These are phyloP conservation scores for Geophilus truncorum DNA, from an alignment of 2,888 invertebrate genomes.

Conservation along the genomic window DNA sequence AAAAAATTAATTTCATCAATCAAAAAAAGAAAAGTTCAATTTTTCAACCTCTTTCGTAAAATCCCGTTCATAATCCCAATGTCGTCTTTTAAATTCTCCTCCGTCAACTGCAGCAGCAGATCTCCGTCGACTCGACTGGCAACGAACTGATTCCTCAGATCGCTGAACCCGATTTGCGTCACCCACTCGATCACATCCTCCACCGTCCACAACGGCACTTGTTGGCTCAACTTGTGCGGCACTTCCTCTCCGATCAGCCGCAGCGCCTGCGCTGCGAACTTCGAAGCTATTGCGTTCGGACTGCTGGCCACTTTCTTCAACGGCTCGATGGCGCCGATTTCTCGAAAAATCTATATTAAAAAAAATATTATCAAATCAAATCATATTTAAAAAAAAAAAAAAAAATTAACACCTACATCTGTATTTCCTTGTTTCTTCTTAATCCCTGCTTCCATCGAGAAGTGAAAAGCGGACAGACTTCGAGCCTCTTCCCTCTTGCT, in stretches of 20 bases:
- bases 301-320: conserved; percentile 94
- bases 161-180: conserved; percentile 77
- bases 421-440: conserved; percentile 90
- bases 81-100: conserved; percentile 86
- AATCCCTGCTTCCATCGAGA: conserved; percentile 98
- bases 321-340: conserved; percentile 92
- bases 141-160: conserved; percentile 75
- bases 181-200: conserved; percentile 98
- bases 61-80: conserved; percentile 91
- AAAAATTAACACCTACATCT: conserved; percentile 48
- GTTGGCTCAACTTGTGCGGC: conserved; percentile 95
- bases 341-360: conserved; percentile 64
- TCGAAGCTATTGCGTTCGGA: conserved; percentile 95
- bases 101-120: conserved; percentile 81
- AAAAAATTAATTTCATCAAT: not conserved
- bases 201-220: conserved; percentile 95
- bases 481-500: conserved; percentile 94
- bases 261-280: conserved; percentile 89
- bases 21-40: not conserved
- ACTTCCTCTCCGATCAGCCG: conserved; percentile 92
- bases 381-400: not conserved
- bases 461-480: conserved; percentile 93
- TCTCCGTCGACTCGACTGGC: conserved; percentile 96
- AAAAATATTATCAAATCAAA: conserved; percentile 11
- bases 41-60: conserved; percentile 68